phyloP scores from a whole-genome alignment of 2,113 vertebrate species.

The Corythaixoides concolor region DNA sequence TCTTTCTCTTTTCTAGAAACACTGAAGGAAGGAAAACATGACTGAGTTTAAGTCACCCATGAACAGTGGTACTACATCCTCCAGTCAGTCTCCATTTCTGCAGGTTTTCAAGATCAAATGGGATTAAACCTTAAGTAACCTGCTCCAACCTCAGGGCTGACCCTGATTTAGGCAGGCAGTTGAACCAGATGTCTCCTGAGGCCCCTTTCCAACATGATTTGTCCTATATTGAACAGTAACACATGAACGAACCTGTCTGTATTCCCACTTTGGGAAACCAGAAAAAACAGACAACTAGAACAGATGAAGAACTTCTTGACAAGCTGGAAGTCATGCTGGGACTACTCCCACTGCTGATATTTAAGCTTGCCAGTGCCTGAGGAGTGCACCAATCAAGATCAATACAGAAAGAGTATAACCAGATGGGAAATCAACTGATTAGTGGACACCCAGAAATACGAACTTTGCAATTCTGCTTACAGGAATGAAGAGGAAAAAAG shows the following conservation, averaged over 20 bases:
- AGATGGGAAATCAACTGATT: constrained; percentile 29
- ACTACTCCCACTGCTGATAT: constrained; percentile 62
- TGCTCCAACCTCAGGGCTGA: not conserved
- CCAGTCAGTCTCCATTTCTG: not conserved
- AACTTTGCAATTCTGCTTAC: not conserved
- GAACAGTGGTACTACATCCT: not conserved
- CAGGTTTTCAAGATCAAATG: not conserved
- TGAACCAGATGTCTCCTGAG: not conserved
- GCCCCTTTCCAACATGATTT: not conserved
- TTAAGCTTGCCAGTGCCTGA: constrained; percentile 54
- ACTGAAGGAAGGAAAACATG: not conserved
- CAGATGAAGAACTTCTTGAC: not conserved
- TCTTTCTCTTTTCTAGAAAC: not conserved
- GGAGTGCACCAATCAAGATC: constrained; percentile 9
- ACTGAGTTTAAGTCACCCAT: not conserved
- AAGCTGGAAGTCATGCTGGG: not conserved
- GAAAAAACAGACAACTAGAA: not conserved
- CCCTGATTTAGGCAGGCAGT: not conserved
- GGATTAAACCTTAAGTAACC: not conserved
- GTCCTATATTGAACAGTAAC: not conserved
- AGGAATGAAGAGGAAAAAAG: not conserved
- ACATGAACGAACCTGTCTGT: not conserved
- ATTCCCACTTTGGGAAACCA: not conserved
- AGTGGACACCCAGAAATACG: not conserved
- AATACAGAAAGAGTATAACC: not conserved